Evolutionary conservation across 2,888 invertebrate species (phyloP).

Genomic region (Limnephilus auricula): DNA sequence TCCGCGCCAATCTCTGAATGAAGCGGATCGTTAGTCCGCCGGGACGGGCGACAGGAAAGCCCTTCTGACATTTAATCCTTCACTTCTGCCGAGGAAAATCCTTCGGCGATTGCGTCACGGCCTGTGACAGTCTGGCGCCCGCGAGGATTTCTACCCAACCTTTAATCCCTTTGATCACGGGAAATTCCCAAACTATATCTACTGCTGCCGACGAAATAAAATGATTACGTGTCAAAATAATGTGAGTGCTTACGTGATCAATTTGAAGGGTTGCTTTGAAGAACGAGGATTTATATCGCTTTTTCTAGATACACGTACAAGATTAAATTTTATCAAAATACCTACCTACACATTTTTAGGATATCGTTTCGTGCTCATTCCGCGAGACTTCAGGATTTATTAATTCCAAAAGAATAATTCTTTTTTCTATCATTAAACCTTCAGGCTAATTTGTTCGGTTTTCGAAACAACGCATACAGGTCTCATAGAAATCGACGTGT

Average conservation of each 20-base stretch:
- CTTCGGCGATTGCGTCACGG: conserved; percentile 9
- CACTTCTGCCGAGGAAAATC: conserved; percentile 47
- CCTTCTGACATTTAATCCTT: conserved; percentile 49
- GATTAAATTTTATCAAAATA: not conserved
- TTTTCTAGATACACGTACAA: not conserved
- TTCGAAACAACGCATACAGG: too few species aligned
- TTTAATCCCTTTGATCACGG: conserved; percentile 26
- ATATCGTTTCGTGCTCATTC: not conserved
- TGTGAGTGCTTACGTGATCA: conserved; percentile 2
- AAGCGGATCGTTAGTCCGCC: conserved; percentile 33
- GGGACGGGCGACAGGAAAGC: conserved; percentile 38
- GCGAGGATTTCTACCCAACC: conserved; percentile 26
- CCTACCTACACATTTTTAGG: not conserved
- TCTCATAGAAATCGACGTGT: too few species aligned
- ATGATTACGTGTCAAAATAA: conserved; percentile 2
- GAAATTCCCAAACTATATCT: not conserved
- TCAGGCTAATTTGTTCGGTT: too few species aligned
- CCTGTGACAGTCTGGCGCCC: not conserved
- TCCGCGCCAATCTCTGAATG: conserved; percentile 44
- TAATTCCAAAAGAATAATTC: not conserved
- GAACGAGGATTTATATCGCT: not conserved
- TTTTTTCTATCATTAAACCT: too few species aligned
- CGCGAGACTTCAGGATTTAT: not conserved
- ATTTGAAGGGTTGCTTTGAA: not conserved
- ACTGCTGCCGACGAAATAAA: not conserved